Evolutionary conservation across 2,113 vertebrate species (phyloP), one percentile per base, ranked within the genome.

Genomic region (Elachura formosa): DNA sequence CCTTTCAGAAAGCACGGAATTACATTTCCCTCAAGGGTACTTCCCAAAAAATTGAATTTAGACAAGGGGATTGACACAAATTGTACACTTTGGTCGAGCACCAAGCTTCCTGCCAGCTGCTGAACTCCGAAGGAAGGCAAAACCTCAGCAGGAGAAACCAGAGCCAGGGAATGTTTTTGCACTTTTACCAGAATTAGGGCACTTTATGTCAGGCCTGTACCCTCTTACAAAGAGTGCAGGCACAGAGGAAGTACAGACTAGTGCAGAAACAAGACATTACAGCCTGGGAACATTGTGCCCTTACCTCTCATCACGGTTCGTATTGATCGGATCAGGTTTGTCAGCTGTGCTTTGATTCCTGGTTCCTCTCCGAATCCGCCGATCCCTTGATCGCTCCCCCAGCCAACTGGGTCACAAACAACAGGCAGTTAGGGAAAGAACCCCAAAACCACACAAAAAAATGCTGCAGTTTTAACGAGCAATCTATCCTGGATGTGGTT

Each of bases 331-430:
- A 99, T 98, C 20, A 99, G 99, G 81, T 99, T 99, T 76, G 98
- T 98, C 55, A 99, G 92, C 95, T 99, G 99, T 34, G 98, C 98
- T 97, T 99, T 99, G 97, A 99, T 97, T 96, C 99, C 99, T 51
- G 99, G 99, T 87, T 99, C 99, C 84, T 99, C 99, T 94, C 99
- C 99, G 77, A 99, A 99, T 78, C 99, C 99, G 77, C 99, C 98
- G 68, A 99, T 98, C 61, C 99, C 98, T 89, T 99, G 99, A 17
- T 99, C 99, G 2, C 98, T 98, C 83, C 98, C 99, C 98, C 99
- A 99, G 80, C 99, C 99, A 93, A 99, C 99, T 99, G 97, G 11
- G 94, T 61, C 93, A 94, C 87, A 77, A 81, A 84, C 87, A 71
- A 48, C 33, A 88, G 86, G 54, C 82, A 88, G 11, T 95, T 63